phyloP scores from a whole-genome alignment of 2,888 invertebrate species.

The Lepidochrysops patricia region DNA sequence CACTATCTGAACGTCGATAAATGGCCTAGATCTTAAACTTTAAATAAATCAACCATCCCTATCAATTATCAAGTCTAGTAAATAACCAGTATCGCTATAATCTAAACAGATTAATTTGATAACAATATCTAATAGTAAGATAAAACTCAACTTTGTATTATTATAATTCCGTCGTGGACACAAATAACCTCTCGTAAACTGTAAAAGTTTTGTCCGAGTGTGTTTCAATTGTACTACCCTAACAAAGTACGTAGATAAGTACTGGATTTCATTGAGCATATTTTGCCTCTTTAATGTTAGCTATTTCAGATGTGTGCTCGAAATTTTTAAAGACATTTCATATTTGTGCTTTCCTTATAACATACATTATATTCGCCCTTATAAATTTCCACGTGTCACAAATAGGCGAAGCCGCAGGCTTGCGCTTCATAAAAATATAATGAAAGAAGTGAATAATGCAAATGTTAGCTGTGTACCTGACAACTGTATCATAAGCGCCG shows the following conservation, averaged over 20 bases:
- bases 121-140: no score
- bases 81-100: background rate
- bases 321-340: background rate
- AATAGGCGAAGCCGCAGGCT: background rate
- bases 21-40: background rate
- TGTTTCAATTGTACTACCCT: no score
- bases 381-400: background rate
- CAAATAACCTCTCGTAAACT: no score
- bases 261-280: no score
- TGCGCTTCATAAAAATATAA: constrained; percentile 8
- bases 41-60: background rate
- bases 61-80: background rate
- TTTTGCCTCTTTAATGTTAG: no score
- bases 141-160: no score
- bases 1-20: constrained; percentile 2
- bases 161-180: no score
- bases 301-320: no score
- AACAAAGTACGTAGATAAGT: no score
- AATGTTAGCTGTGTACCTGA: constrained; percentile 5
- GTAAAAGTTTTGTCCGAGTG: no score
- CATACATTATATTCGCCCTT: background rate
- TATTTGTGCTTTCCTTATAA: background rate
- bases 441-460: constrained; percentile 4
- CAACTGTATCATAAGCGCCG: constrained; percentile 4
- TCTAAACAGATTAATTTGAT: background rate